Conservation (phyloP, 2,888 invertebrate genomes). For the Drosophila picticornis region DNA sequence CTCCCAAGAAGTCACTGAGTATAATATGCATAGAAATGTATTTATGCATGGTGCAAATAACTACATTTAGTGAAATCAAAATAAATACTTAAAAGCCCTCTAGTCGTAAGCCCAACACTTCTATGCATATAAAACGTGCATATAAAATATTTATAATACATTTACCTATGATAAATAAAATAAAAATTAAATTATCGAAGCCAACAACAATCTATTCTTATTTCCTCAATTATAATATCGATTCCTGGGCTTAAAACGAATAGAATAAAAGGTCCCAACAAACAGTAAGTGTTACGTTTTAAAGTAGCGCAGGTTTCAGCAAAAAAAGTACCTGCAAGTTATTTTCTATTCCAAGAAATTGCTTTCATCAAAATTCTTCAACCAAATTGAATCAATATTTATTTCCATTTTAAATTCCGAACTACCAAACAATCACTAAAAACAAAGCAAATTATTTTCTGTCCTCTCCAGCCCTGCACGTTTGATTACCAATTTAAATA, state of each 20-base stretch:
- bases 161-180: constrained; percentile 59
- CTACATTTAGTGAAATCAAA: constrained; percentile 68
- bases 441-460: constrained; percentile 36
- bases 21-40: constrained; percentile 8
- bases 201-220: constrained; percentile 28
- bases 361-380: constrained; percentile 60
- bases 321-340: neutral
- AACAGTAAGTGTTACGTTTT: neutral
- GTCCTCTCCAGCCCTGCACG: constrained; percentile 42
- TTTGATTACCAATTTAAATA: constrained; percentile 80
- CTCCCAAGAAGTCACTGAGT: constrained; percentile 32
- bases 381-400: constrained; percentile 69
- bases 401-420: constrained; percentile 56
- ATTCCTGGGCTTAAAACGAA: no score
- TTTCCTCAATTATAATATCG: neutral
- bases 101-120: constrained; percentile 68
- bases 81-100: constrained; percentile 67
- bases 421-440: constrained; percentile 31
- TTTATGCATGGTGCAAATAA: constrained; percentile 41
- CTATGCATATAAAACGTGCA: constrained; percentile 33
- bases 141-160: constrained; percentile 44
- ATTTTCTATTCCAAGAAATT: constrained; percentile 12
- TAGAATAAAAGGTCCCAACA: neutral
- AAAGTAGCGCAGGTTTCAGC: neutral
- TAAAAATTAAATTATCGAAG: constrained; percentile 66